These are phyloP conservation scores for Atethmia centrago DNA, from an alignment of 2,888 invertebrate genomes.

Conservation along the genomic window DNA sequence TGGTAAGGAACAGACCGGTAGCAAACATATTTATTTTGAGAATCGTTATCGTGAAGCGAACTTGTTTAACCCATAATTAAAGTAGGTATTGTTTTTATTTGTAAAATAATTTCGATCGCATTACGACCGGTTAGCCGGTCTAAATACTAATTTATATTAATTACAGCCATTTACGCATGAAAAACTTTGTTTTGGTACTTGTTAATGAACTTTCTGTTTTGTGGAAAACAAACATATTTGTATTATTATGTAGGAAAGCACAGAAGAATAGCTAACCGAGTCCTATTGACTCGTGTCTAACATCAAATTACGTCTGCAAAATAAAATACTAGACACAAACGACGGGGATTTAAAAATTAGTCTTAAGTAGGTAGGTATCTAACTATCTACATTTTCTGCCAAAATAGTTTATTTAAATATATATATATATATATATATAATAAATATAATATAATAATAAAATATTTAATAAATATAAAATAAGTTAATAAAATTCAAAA, in stretches of 20 bases:
- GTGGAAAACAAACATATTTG: neutral
- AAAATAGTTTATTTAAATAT: too few relatives aligned
- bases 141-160: conserved; percentile 14
- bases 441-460: too few relatives aligned
- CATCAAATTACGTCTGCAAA: neutral
- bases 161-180: conserved; percentile 31
- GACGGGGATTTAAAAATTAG: too few relatives aligned
- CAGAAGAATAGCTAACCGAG: neutral
- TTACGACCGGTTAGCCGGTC: conserved; percentile 8
- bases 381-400: too few relatives aligned
- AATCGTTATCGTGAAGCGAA: conserved; percentile 1
- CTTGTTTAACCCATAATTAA: neutral
- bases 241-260: neutral
- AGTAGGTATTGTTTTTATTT: conserved; percentile 22
- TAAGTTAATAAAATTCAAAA: too few relatives aligned
- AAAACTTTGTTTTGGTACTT: conserved; percentile 24
- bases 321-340: too few relatives aligned
- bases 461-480: too few relatives aligned
- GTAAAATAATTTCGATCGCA: conserved; percentile 10
- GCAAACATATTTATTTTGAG: neutral
- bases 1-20: neutral
- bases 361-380: neutral
- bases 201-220: conserved; percentile 19
- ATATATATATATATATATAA: too few relatives aligned
- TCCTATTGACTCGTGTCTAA: neutral